phyloP scores from a whole-genome alignment of 2,888 invertebrate species.

The Leptopilina syphax region DNA sequence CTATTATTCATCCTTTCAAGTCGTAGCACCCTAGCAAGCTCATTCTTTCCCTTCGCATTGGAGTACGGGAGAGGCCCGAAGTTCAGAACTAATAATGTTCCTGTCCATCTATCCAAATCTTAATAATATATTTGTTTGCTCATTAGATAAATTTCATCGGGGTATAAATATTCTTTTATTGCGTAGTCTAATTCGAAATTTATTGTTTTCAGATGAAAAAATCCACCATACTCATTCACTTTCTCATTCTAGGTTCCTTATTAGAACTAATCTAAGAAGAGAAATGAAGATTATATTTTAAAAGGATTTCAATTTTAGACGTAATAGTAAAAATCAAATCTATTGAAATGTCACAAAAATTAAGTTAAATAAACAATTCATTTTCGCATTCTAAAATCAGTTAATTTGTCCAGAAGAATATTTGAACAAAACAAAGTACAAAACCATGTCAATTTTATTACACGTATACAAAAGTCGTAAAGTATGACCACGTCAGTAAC shows the following conservation, averaged over 20 bases:
- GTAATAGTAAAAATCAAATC: no score
- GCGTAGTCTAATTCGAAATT: neutral
- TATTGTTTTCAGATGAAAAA: neutral
- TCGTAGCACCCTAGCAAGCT: conserved; percentile 35
- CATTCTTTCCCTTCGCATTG: conserved; percentile 20
- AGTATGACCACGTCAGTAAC: neutral
- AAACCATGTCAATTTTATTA: no score
- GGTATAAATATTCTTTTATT: neutral
- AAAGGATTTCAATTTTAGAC: no score
- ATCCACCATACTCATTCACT: no score
- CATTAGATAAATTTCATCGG: neutral
- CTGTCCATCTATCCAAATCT: conserved; percentile 23
- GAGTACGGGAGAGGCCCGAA: neutral
- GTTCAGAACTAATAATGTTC: conserved; percentile 24
- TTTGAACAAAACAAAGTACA: no score
- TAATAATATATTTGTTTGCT: conserved; percentile 19
- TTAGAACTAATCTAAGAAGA: no score
- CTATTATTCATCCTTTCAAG: conserved; percentile 58
- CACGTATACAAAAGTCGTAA: neutral
- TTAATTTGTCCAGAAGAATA: no score
- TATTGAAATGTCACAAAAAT: no score
- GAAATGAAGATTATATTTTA: no score
- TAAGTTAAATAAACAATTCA: no score
- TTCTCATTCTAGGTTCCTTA: no score
- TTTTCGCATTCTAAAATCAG: no score